Evolutionary conservation across 2,888 invertebrate genomes (phyloP).

Genomic region (Lydus trimaculatus): DNA sequence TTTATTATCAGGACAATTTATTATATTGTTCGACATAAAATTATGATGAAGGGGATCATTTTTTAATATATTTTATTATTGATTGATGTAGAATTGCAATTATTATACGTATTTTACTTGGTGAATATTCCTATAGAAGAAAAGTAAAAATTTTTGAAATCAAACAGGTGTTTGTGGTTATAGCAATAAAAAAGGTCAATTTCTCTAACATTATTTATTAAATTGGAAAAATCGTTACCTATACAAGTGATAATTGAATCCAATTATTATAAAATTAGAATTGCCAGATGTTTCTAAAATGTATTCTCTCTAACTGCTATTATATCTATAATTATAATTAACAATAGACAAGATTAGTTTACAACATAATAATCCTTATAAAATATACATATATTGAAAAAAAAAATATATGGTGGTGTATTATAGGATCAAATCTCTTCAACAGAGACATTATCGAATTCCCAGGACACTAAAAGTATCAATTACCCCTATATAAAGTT

Average conservation of each 20-base stretch:
- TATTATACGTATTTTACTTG: neutral
- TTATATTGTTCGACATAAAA: neutral
- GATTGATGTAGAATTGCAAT: neutral
- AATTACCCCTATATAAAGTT: no score
- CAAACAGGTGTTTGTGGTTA: neutral
- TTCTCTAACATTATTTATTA: neutral
- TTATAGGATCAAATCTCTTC: neutral
- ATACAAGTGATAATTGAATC: neutral
- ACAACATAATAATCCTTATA: neutral
- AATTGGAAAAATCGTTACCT: neutral
- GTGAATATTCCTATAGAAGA: neutral
- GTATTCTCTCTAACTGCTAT: neutral
- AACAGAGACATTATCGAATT: neutral
- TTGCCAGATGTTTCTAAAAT: neutral
- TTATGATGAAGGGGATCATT: neutral
- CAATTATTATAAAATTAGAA: neutral
- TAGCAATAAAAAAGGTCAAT: neutral
- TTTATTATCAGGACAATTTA: conserved; percentile 2
- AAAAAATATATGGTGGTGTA: neutral
- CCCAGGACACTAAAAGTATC: neutral
- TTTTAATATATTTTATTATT: no score
- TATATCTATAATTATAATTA: neutral
- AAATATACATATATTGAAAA: neutral
- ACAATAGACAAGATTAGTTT: neutral
- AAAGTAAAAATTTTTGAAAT: no score